Evolutionary conservation across 2,113 vertebrate genomes (phyloP).

Genomic region (Aegotheles bennettii): DNA sequence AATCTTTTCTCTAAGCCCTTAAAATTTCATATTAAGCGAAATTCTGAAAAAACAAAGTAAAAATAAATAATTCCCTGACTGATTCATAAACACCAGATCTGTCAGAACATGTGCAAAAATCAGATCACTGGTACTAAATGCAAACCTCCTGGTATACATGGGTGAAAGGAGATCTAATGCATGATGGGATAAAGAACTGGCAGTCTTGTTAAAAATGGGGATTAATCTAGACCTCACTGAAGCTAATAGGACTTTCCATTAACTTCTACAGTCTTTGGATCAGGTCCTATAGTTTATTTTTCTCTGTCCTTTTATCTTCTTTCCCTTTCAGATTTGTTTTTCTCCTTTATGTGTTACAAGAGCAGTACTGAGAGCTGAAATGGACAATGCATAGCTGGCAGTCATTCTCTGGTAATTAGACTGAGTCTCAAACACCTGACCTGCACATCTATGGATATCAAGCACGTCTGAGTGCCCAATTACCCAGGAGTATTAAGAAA

Average conservation of each 20-base stretch:
- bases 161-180: background rate
- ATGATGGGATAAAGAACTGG: background rate
- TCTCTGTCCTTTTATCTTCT: conserved; percentile 57
- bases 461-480: conserved; percentile 52
- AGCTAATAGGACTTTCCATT: conserved; percentile 59
- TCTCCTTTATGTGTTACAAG: conserved; percentile 63
- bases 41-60: background rate
- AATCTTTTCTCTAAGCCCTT: background rate
- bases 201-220: background rate
- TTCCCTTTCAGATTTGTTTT: conserved; percentile 70
- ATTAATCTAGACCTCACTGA: conserved; percentile 17
- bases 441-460: conserved; percentile 63
- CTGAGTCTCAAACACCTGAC: conserved; percentile 52
- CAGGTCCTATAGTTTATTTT: conserved; percentile 39
- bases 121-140: background rate
- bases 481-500: conserved; percentile 57
- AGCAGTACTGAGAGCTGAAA: conserved; percentile 46
- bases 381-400: conserved; percentile 59
- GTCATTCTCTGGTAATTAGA: conserved; percentile 63
- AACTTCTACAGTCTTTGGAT: conserved; percentile 56
- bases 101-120: background rate
- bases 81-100: background rate
- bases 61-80: background rate
- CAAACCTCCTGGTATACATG: background rate
- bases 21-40: background rate